Evolutionary conservation across 2,888 invertebrate species (phyloP).

Genomic region (Cosmia trapezina): DNA sequence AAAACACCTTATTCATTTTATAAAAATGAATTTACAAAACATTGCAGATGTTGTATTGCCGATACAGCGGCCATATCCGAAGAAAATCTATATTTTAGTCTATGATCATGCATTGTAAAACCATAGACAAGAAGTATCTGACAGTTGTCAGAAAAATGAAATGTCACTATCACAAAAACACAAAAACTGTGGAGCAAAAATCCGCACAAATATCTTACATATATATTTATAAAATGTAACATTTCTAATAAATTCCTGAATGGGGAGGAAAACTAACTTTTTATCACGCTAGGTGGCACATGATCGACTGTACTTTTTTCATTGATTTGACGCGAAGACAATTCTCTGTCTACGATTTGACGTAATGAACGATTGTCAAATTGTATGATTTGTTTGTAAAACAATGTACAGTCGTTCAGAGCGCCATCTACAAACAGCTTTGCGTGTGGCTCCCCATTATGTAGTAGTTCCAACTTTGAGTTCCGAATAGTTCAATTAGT

Average conservation of each 20-base stretch:
- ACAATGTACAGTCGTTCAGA: too few relatives aligned
- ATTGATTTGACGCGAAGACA: too few relatives aligned
- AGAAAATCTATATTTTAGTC: constrained; percentile 89
- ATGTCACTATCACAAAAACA: constrained; percentile 48
- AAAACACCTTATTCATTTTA: constrained; percentile 89
- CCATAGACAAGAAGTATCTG: constrained; percentile 70
- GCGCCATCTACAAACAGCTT: too few relatives aligned
- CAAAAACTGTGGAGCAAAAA: background rate
- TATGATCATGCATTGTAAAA: constrained; percentile 76
- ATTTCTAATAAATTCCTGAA: background rate
- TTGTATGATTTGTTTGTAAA: too few relatives aligned
- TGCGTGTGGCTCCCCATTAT: too few relatives aligned
- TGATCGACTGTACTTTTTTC: too few relatives aligned
- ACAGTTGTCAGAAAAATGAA: constrained; percentile 68
- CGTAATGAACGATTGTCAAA: too few relatives aligned
- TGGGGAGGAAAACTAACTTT: too few relatives aligned
- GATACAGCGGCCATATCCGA: constrained; percentile 90
- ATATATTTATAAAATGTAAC: too few relatives aligned
- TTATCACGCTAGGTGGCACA: too few relatives aligned
- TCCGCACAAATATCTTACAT: background rate
- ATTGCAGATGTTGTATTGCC: constrained; percentile 90
- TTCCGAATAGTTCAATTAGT: background rate
- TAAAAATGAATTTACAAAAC: constrained; percentile 89
- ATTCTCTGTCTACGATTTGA: too few relatives aligned
- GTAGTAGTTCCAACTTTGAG: too few relatives aligned